Conservation (phyloP, 2,113 vertebrate genomes). For the Silurus glanis region DNA sequence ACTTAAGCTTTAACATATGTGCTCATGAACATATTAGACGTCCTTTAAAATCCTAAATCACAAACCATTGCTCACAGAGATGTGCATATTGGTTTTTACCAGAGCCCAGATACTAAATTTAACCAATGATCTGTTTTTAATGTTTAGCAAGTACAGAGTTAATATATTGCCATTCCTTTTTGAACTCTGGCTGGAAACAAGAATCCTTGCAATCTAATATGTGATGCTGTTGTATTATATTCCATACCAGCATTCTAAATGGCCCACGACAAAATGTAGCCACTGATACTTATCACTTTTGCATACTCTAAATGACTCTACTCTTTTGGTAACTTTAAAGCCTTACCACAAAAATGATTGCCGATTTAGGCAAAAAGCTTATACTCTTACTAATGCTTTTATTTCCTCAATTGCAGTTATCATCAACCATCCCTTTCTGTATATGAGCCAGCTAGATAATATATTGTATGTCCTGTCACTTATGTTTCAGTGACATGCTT, state of each 20-base stretch:
- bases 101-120: not conserved
- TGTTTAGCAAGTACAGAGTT: not conserved
- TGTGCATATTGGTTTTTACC: not conserved
- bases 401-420: not conserved
- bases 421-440: not conserved
- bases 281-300: not conserved
- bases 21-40: slow-evolving; percentile 1
- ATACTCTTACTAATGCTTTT: not conserved
- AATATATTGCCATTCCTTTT: not conserved
- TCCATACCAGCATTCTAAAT: not conserved
- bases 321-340: not conserved
- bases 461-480: not conserved
- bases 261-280: not conserved
- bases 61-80: slow-evolving; percentile 4
- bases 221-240: not conserved
- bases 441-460: not conserved
- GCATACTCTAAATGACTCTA: not conserved
- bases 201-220: not conserved
- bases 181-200: not conserved
- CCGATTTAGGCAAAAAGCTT: not conserved
- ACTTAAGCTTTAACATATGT: slow-evolving; percentile 29
- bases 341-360: not conserved
- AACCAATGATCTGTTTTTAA: not conserved
- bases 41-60: not conserved
- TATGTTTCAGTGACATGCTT: slow-evolving; percentile 1